Evolutionary conservation across 1,140 invertebrate species (phyloP).

Genomic region (Helicoverpa armigera): DNA sequence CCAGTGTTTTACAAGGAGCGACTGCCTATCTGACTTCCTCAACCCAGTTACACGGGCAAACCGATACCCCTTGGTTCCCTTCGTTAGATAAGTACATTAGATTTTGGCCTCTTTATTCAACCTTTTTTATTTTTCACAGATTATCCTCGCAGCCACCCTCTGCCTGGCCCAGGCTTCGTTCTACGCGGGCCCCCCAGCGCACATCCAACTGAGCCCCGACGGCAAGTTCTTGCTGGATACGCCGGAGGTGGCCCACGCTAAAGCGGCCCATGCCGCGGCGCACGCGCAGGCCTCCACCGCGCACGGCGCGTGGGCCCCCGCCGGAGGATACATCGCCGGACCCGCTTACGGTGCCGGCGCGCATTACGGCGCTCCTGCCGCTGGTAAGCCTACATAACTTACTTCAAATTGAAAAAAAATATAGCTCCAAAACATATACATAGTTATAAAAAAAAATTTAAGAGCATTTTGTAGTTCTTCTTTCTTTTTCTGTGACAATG

Average conservation of each 20-base stretch:
- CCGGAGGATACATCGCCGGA: slow-evolving; percentile 69
- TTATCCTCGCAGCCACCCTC: slow-evolving; percentile 78
- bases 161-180: slow-evolving; percentile 82
- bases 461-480: too few species aligned
- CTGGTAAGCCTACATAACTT: slow-evolving; percentile 64
- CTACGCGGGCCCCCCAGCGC: slow-evolving; percentile 78
- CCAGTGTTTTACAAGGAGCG: too few species aligned
- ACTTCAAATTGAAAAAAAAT: neutral
- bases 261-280: slow-evolving; percentile 79
- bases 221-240: slow-evolving; percentile 82
- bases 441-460: too few species aligned
- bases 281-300: slow-evolving; percentile 75
- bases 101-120: neutral
- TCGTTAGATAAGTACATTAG: too few species aligned
- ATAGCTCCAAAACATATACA: neutral
- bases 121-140: slow-evolving; percentile 60
- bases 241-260: slow-evolving; percentile 83
- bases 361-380: slow-evolving; percentile 80
- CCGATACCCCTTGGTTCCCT: too few species aligned
- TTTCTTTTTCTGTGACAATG: too few species aligned
- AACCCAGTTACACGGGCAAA: too few species aligned
- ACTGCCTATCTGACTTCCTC: too few species aligned
- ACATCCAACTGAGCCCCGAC: slow-evolving; percentile 81
- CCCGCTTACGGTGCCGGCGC: slow-evolving; percentile 70
- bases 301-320: slow-evolving; percentile 77